These are phyloP conservation scores for Taenaris catops DNA, from an alignment of 2,888 invertebrate genomes.

Conservation along the genomic window DNA sequence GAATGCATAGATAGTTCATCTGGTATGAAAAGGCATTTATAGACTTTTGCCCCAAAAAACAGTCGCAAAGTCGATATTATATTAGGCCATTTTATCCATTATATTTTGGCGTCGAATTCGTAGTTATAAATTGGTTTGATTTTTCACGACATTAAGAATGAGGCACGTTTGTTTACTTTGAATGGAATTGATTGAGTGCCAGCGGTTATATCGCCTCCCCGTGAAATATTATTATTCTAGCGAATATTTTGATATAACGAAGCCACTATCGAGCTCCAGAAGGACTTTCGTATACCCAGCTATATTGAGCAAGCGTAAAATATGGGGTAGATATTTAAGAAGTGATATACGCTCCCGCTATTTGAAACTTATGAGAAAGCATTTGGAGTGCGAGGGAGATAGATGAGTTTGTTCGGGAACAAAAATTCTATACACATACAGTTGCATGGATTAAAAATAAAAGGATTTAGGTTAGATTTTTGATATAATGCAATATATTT, in stretches of 20 bases:
- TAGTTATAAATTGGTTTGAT: too few relatives aligned
- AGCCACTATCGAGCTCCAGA: neutral
- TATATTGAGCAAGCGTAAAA: slow-evolving; percentile 1
- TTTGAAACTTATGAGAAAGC: neutral
- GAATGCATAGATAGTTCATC: too few relatives aligned
- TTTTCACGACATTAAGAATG: neutral
- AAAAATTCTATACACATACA: too few relatives aligned
- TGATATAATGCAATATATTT: too few relatives aligned
- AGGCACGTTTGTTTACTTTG: neutral
- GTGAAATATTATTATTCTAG: slow-evolving; percentile 2
- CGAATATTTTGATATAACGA: slow-evolving; percentile 2
- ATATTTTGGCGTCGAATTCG: too few relatives aligned
- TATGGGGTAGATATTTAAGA: neutral
- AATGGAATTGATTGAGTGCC: neutral
- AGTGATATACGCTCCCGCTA: neutral
- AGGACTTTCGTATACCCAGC: slow-evolving; percentile 5
- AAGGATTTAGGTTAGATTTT: too few relatives aligned
- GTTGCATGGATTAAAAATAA: too few relatives aligned
- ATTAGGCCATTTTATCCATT: too few relatives aligned
- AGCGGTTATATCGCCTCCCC: neutral
- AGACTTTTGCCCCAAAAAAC: too few relatives aligned
- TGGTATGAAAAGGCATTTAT: too few relatives aligned
- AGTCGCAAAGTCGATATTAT: too few relatives aligned
- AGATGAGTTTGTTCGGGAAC: too few relatives aligned
- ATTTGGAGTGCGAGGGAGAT: neutral